Evolutionary conservation across 37 sponge, comb jelly and placozoan genomes (phyloP).

Genomic region (Geodia barretti): DNA sequence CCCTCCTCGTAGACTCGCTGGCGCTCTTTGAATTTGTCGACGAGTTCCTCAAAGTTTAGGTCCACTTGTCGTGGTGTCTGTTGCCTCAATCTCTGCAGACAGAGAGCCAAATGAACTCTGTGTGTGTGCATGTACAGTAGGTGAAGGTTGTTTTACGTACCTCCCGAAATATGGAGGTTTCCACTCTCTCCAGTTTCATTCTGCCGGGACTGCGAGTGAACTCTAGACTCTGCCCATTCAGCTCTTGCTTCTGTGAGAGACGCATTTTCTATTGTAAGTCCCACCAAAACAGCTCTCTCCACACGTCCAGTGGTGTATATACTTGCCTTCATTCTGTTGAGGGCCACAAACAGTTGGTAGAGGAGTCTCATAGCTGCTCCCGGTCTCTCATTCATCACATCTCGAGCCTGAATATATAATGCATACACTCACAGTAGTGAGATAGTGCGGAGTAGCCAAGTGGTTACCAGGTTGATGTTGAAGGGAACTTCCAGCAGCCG

Average conservation of each 20-base stretch:
- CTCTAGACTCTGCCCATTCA: slow-evolving; percentile 77
- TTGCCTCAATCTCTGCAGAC: slow-evolving; percentile 69
- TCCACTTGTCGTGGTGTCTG: slow-evolving; percentile 86
- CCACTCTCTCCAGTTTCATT: slow-evolving; percentile 66
- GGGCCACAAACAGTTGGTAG: slow-evolving; percentile 88
- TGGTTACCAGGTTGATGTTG: slow-evolving; percentile 76
- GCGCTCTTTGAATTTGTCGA: slow-evolving; percentile 67
- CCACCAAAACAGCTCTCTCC: neutral
- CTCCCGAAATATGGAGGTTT: slow-evolving; percentile 60
- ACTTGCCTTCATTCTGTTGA: slow-evolving; percentile 81
- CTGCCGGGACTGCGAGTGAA: slow-evolving; percentile 68
- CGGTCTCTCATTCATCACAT: slow-evolving; percentile 80
- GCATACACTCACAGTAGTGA: neutral
- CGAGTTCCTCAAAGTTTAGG: slow-evolving; percentile 82
- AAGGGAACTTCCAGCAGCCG: slow-evolving; percentile 87
- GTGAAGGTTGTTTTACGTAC: too few relatives aligned
- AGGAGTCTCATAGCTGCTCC: slow-evolving; percentile 79
- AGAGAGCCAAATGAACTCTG: too few relatives aligned
- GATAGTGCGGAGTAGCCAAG: neutral
- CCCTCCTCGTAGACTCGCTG: slow-evolving; percentile 28
- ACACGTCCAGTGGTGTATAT: too few relatives aligned
- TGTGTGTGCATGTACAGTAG: too few relatives aligned
- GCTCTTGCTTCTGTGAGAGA: slow-evolving; percentile 36
- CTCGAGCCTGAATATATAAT: slow-evolving; percentile 59
- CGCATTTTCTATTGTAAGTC: neutral